Conservation (phyloP, 2,797 vertebrate species). For the Rhinophrynus dorsalis region DNA sequence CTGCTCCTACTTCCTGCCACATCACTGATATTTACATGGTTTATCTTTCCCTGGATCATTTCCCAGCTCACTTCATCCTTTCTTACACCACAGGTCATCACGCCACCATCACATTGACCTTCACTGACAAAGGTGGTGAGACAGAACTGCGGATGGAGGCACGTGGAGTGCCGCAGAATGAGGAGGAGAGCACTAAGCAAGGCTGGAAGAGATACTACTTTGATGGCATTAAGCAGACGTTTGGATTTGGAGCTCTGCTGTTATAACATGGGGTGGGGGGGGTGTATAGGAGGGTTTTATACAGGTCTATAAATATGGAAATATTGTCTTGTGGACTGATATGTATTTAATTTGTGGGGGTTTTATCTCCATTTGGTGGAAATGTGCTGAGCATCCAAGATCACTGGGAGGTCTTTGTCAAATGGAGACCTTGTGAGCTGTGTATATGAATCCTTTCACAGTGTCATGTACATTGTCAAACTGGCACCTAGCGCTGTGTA, state of each 20-base stretch:
- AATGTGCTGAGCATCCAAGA: neutral
- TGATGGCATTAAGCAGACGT: constrained; percentile 95
- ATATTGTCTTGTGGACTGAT: constrained; percentile 34
- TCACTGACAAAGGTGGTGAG: constrained; percentile 83
- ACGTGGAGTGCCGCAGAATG: constrained; percentile 81
- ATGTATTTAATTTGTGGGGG: constrained; percentile 36
- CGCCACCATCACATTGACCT: constrained; percentile 81
- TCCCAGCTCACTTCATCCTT: no score
- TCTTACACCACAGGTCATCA: constrained; percentile 92
- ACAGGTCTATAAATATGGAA: constrained; percentile 15
- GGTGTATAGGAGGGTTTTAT: neutral
- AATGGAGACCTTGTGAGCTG: neutral
- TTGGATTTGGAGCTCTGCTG: constrained; percentile 88
- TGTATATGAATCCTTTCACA: no score
- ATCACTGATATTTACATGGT: no score
- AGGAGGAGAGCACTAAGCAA: constrained; percentile 88
- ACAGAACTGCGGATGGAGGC: constrained; percentile 88
- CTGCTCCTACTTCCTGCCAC: no score
- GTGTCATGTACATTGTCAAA: neutral
- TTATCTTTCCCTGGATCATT: no score
- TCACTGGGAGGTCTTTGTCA: neutral
- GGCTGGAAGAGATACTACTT: constrained; percentile 97
- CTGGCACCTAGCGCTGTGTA: neutral
- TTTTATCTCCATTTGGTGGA: constrained; percentile 1
- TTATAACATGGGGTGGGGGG: constrained; percentile 70